These are phyloP conservation scores for Holocentrus rufus DNA, from an alignment of 2,797 vertebrate genomes.

Conservation along the genomic window DNA sequence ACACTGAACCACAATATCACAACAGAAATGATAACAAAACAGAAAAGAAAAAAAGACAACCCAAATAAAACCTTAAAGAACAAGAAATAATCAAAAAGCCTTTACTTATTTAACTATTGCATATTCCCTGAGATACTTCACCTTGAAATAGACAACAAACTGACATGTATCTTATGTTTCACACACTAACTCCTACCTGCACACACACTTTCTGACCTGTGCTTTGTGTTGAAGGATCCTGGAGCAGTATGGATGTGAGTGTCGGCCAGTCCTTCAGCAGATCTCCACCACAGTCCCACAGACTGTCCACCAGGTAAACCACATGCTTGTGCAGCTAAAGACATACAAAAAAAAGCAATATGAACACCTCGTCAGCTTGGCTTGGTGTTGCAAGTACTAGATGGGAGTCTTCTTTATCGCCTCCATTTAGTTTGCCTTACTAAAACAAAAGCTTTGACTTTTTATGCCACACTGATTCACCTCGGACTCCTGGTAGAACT, in stretches of 20 bases:
- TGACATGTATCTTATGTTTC: too few species aligned
- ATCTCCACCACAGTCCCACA: conserved; percentile 89
- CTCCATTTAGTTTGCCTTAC: background rate
- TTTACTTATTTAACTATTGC: too few species aligned
- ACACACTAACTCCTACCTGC: background rate
- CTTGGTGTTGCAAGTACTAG: background rate
- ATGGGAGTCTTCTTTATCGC: background rate
- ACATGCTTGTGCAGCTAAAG: conserved; percentile 89
- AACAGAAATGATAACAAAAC: too few species aligned
- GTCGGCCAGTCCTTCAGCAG: conserved; percentile 91
- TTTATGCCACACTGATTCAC: conserved; percentile 69
- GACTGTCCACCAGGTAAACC: conserved; percentile 91
- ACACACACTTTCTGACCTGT: conserved; percentile 71
- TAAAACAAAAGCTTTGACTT: background rate
- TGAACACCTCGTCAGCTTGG: background rate
- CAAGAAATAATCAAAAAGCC: too few species aligned
- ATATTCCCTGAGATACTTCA: too few species aligned
- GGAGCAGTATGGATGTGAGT: conserved; percentile 86
- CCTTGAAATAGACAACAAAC: too few species aligned
- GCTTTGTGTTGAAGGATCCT: conserved; percentile 63
- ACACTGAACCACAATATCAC: too few species aligned
- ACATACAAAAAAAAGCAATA: background rate
- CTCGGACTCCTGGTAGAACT: conserved; percentile 86
- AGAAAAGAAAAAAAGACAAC: too few species aligned
- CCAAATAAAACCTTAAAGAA: too few species aligned